Percentiles rank a stretch among this genome's conserved stretches.
These are phyloP conservation scores for Labeo rohita DNA, from an alignment of 2,113 vertebrate species.

Conservation along the genomic window DNA sequence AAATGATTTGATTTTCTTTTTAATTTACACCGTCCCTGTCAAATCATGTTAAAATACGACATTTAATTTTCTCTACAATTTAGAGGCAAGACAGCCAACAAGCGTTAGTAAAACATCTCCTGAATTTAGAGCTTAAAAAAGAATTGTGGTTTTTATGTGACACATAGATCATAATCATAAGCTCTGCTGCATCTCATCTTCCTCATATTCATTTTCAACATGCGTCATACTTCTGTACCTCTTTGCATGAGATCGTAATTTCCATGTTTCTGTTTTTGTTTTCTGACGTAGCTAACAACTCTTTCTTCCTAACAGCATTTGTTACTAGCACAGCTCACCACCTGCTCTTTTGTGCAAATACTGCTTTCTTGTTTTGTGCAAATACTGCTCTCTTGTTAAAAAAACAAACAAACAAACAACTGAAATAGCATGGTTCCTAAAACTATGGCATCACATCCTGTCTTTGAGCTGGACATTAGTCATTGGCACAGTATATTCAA, in stretches of 20 bases:
- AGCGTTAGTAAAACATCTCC: background rate
- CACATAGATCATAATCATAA: background rate
- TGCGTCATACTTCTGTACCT: background rate
- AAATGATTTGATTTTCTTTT: background rate
- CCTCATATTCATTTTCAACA: background rate
- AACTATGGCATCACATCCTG: slow-evolving; percentile 8
- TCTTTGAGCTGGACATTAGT: background rate
- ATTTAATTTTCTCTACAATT: background rate
- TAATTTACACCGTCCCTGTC: background rate
- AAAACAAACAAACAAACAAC: background rate
- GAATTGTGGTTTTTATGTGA: background rate
- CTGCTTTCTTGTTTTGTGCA: background rate
- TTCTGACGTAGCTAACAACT: background rate
- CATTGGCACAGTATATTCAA: background rate
- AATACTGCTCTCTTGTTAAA: background rate
- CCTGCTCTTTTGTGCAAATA: background rate
- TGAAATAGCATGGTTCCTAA: background rate
- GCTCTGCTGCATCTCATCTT: background rate
- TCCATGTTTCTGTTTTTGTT: background rate
- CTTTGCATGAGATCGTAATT: background rate
- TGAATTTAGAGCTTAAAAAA: background rate
- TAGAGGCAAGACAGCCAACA: background rate
- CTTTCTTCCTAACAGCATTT: background rate
- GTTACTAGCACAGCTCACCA: background rate
- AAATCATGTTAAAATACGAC: background rate